Conservation (phyloP, 2,113 vertebrate species). For the Hippocampus barbouri region DNA sequence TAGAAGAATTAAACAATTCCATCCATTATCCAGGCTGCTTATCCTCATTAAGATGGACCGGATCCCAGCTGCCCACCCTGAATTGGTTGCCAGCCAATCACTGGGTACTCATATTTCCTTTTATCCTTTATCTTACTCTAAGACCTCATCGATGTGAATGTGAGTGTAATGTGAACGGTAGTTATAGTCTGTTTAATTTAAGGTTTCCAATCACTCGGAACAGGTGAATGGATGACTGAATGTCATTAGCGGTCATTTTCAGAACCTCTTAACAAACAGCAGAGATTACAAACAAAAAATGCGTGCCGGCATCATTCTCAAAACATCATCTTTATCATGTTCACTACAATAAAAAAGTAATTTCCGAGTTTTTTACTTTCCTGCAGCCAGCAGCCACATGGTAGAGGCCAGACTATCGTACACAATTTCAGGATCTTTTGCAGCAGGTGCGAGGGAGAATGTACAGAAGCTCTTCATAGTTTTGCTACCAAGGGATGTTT, state of each 20-base stretch:
- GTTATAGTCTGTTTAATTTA: background rate
- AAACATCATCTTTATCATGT: background rate
- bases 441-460: background rate
- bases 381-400: background rate
- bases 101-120: too few relatives aligned
- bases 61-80: too few relatives aligned
- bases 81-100: too few relatives aligned
- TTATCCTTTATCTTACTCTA: too few relatives aligned
- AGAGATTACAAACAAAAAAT: background rate
- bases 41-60: too few relatives aligned
- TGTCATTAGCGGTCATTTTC: background rate
- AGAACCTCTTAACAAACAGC: background rate
- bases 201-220: background rate
- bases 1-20: too few relatives aligned
- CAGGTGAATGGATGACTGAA: background rate
- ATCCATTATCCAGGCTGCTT: too few relatives aligned
- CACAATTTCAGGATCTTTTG: conserved; percentile 25
- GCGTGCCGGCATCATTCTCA: background rate
- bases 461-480: conserved; percentile 33
- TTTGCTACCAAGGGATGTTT: conserved; percentile 48
- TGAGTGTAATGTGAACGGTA: too few relatives aligned
- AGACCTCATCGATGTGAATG: too few relatives aligned
- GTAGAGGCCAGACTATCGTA: background rate
- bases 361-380: background rate
- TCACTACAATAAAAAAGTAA: background rate